A percentile compares a stretch with the other conserved stretches of the same genome.
phyloP scores from a whole-genome alignment of 2,113 vertebrate species.

The Cyrtonyx montezumae region DNA sequence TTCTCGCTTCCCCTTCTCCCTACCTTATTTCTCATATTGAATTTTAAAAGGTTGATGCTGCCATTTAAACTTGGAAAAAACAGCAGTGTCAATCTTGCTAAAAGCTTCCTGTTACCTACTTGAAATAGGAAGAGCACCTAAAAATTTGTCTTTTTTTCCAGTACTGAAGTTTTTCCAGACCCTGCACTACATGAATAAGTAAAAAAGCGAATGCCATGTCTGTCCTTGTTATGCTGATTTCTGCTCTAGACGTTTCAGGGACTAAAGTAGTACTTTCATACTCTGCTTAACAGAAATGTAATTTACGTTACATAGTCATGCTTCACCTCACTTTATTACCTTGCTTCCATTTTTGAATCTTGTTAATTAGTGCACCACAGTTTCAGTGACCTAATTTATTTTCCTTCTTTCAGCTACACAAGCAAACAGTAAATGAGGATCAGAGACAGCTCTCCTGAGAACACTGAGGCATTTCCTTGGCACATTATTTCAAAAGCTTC shows the following conservation, averaged over 20 bases:
- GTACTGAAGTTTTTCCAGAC: not conserved
- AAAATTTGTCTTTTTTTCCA: not conserved
- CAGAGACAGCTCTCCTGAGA: not conserved
- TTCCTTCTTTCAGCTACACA: not conserved
- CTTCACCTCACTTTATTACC: not conserved
- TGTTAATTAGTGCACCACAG: not conserved
- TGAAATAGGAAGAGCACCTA: not conserved
- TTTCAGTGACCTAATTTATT: conserved; percentile 23
- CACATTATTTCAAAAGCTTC: not conserved
- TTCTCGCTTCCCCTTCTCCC: not conserved
- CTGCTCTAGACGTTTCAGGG: not conserved
- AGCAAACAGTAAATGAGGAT: not conserved
- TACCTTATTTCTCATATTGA: not conserved
- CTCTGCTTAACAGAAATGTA: not conserved
- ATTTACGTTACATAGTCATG: not conserved
- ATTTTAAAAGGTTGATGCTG: not conserved
- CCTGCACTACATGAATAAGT: not conserved
- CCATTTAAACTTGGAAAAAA: not conserved
- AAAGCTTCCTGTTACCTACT: not conserved
- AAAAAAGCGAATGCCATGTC: not conserved
- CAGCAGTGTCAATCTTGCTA: not conserved
- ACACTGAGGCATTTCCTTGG: not conserved
- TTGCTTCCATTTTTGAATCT: not conserved
- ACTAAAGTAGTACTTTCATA: conserved; percentile 1
- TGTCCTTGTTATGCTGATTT: not conserved